Conservation (phyloP, 2,113 vertebrate species). For the Petroica traversi region DNA sequence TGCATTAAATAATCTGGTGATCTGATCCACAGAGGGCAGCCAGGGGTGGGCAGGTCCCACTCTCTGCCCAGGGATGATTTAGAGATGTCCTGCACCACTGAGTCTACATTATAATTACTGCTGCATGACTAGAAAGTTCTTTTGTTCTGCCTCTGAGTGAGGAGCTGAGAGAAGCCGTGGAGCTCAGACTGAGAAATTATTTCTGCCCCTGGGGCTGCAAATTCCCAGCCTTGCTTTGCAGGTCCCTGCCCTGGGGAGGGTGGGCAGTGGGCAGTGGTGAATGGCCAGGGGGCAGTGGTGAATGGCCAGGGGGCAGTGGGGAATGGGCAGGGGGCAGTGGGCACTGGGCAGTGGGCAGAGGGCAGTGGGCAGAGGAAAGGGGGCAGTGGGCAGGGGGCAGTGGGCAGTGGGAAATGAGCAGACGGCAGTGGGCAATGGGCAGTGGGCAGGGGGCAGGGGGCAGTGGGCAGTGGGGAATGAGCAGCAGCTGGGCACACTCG, state of each 20-base stretch:
- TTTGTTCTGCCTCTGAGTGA: not conserved
- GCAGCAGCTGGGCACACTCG: accelerated
- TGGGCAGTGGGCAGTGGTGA: accelerated
- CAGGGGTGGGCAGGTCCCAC: not conserved
- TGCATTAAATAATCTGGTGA: not conserved
- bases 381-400: no score
- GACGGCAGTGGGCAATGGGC: no score
- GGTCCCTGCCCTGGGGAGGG: accelerated
- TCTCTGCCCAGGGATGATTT: not conserved
- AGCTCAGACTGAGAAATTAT: not conserved
- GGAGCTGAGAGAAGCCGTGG: not conserved
- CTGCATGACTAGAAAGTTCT: not conserved
- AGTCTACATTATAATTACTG: not conserved
- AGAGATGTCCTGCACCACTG: not conserved
- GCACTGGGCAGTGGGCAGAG: no score
- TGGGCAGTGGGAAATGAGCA: no score
- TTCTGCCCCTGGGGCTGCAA: not conserved
- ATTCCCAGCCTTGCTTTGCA: not conserved
- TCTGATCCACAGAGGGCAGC: accelerated
- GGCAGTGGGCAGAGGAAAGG: no score
- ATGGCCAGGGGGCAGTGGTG: no score
- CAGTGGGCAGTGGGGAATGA: no score
- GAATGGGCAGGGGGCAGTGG: no score
- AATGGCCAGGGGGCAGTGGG: no score
- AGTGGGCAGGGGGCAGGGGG: no score